A percentile compares a stretch with the other conserved stretches of the same genome.
These are phyloP conservation scores for Craterocephalus amniculus DNA, from an alignment of 2,797 vertebrate genomes.

Conservation along the genomic window DNA sequence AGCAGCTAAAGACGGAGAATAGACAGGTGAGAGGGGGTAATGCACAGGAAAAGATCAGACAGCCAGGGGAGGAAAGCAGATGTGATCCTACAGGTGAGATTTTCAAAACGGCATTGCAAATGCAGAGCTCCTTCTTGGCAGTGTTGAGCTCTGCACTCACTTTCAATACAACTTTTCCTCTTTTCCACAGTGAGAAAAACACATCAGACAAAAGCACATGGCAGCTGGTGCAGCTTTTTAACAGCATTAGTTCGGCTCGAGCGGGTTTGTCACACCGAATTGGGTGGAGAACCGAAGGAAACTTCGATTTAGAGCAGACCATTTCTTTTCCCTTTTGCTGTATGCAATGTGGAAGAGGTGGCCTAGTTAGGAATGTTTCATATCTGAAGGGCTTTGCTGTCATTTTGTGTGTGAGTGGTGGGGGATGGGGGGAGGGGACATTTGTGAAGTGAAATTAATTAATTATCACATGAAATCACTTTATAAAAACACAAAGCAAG, in stretches of 20 bases:
- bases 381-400: conserved; percentile 44
- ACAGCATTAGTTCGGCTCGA: conserved; percentile 72
- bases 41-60: neutral
- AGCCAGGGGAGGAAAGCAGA: conserved; percentile 3
- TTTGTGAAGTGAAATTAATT: conserved; percentile 53
- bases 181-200: conserved; percentile 22
- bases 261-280: conserved; percentile 71
- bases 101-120: conserved; percentile 19
- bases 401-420: too few relatives aligned
- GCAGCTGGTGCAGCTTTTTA: conserved; percentile 59
- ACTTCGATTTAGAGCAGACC: conserved; percentile 70
- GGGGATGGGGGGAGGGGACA: conserved; percentile 42
- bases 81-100: conserved; percentile 31
- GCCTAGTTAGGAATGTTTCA: conserved; percentile 64
- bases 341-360: conserved; percentile 50
- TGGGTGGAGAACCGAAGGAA: conserved; percentile 60
- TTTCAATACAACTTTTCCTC: conserved; percentile 17
- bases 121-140: conserved; percentile 21
- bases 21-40: conserved; percentile 23
- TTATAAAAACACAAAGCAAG: conserved; percentile 52
- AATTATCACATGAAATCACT: conserved; percentile 64
- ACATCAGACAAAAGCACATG: conserved; percentile 55
- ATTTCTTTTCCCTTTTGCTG: conserved; percentile 58
- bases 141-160: conserved; percentile 22
- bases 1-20: conserved; percentile 15